Conservation (phyloP, 2,797 vertebrate genomes). For the Capromys pilorides region DNA sequence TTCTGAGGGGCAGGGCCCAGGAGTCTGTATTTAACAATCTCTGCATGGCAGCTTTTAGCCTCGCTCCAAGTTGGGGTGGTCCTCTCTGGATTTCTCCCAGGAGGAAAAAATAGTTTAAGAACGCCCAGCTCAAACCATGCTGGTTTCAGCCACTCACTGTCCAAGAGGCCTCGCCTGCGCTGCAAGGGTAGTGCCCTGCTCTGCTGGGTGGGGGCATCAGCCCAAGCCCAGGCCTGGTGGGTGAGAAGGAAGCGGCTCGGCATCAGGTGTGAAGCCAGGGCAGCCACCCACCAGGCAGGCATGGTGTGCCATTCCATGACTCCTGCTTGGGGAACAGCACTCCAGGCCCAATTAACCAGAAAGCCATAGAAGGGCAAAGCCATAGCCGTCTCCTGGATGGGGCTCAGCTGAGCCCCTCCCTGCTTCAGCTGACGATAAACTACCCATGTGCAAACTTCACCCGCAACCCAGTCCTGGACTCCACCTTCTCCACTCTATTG, state of each 20-base stretch:
- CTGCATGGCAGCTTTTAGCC: background rate
- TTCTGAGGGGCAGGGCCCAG: background rate
- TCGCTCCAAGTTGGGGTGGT: background rate
- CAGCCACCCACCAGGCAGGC: background rate
- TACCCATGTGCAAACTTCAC: background rate
- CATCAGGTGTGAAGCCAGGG: accelerated
- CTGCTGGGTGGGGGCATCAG: background rate
- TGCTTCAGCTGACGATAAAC: background rate
- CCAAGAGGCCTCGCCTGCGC: background rate
- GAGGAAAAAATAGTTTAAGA: background rate
- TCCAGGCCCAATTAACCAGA: background rate
- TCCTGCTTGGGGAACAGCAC: background rate
- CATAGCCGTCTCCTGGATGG: no score
- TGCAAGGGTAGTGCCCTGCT: background rate
- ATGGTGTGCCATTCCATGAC: accelerated
- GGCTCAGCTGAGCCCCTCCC: background rate
- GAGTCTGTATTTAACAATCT: background rate
- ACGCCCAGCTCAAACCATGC: background rate
- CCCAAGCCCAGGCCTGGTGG: background rate
- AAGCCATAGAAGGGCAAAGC: accelerated
- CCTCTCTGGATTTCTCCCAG: background rate
- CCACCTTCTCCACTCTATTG: background rate
- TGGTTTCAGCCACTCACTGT: background rate
- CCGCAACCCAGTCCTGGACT: background rate
- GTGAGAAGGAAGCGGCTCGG: background rate